Conservation (phyloP, 2,888 invertebrate genomes). For the Temnothorax unifasciatus region DNA sequence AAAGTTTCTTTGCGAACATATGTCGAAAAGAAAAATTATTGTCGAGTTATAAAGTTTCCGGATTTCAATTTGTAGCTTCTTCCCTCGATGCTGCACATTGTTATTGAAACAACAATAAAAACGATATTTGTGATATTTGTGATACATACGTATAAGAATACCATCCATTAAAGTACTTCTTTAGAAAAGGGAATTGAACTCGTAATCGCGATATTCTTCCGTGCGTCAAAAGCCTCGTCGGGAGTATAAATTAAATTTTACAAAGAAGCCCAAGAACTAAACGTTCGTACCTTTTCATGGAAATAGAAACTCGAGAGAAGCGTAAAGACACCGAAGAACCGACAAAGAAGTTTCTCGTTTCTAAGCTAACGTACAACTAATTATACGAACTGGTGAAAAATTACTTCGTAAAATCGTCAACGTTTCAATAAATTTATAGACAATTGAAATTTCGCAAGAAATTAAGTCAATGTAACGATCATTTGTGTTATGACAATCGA, state of each 20-base stretch:
- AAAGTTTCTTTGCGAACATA: conserved; percentile 2
- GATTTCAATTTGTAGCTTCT: conserved; percentile 15
- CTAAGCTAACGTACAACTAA: conserved; percentile 11
- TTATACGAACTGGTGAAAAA: neutral
- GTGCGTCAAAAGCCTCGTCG: conserved; percentile 5
- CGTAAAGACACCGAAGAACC: conserved; percentile 58
- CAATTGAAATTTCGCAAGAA: neutral
- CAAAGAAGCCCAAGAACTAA: conserved; percentile 70
- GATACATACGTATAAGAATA: conserved; percentile 67
- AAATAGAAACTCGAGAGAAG: conserved; percentile 69
- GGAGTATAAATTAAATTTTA: conserved; percentile 76
- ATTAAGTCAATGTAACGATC: neutral
- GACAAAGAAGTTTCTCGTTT: conserved; percentile 5
- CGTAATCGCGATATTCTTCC: conserved; percentile 52
- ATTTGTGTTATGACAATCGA: neutral
- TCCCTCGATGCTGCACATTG: conserved; percentile 39
- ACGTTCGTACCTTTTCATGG: conserved; percentile 55
- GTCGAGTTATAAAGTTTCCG: conserved; percentile 27
- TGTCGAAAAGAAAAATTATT: conserved; percentile 33
- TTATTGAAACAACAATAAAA: conserved; percentile 68
- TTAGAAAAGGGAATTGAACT: conserved; percentile 68
- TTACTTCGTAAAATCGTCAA: neutral
- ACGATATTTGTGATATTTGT: conserved; percentile 65
- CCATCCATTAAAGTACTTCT: conserved; percentile 70
- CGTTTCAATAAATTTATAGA: conserved; percentile 2